Base-by-base conservation (phyloP, 2,113 vertebrate genomes). In the Forbesichthys papilliferus region DNA sequence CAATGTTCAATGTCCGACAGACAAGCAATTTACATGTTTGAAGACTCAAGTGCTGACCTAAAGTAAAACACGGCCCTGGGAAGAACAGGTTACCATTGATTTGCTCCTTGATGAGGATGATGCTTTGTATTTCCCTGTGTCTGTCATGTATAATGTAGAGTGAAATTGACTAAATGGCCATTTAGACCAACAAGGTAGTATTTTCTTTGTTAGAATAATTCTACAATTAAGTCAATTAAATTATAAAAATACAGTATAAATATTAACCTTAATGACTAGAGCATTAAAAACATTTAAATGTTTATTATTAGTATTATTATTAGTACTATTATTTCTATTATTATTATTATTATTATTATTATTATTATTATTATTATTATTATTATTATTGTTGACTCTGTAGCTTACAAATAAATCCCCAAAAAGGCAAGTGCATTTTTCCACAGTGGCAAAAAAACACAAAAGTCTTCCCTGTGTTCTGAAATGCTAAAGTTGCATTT, bases 31-130 rank as follows among this genome's bases (percentile, higher is more conserved):
- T 85, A 91, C 88, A 91, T 93, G 89, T 92, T 90, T 93, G 88
- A 92, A 89, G 87, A 92, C 91, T 88, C 85, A 90, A 90, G 90
- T 91, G 92, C 93, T 94, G 93, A 93, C 92, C 92, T 90, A 93
- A 92, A 90, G 86, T 64, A 89, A 87, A 90, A 80, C 84, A 91
- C 80, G 36, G 86, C 76, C 76, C 74, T 86, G 87, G 74, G 65
- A 81, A 88, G 85, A 93, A 87, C 87, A 89, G 91, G 86, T 92
- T 91, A 87, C 86, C 91, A 93, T 93, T 91, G 90, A 93, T 93
- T 88, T 75, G 74, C 68, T 75, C 79, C 84, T 68, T 85, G 85
- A 92, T 91, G 83, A 92, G 90, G 71, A 90, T 83, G 84, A 88
- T 85, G 83, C 75, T 84, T 86, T 86, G 68, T 86, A 77, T 87